phyloP scores from a whole-genome alignment of 2,888 invertebrate species.

The Smittia aterrima region DNA sequence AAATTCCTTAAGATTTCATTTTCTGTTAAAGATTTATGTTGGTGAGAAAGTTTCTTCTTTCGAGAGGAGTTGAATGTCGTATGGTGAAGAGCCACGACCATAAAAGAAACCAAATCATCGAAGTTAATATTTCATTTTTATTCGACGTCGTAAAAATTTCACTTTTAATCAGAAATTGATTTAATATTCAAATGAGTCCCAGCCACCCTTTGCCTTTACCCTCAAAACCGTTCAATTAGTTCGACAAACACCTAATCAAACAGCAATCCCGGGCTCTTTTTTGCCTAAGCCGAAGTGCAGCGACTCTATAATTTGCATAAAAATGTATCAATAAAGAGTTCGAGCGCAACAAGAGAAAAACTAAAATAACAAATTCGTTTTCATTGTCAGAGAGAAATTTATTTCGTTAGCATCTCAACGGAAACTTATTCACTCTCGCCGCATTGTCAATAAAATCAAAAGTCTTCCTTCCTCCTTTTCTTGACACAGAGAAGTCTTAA shows the following conservation, averaged over 20 bases:
- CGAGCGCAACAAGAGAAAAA: neutral
- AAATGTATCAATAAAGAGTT: constrained; percentile 10
- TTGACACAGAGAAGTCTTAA: constrained; percentile 21
- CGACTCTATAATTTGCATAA: constrained; percentile 26
- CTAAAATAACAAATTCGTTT: constrained; percentile 8
- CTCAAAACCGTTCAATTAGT: constrained; percentile 34
- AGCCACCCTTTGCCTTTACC: constrained; percentile 22
- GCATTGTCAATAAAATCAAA: constrained; percentile 27
- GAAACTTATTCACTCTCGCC: constrained; percentile 18
- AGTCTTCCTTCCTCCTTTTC: constrained; percentile 4
- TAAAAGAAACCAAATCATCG: constrained; percentile 19
- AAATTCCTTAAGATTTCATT: neutral
- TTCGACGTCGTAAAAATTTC: constrained; percentile 5
- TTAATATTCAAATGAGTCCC: constrained; percentile 26
- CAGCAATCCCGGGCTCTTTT: neutral
- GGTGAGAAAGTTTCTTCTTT: constrained; percentile 25
- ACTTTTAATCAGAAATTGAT: constrained; percentile 5
- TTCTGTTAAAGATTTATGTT: constrained; percentile 31
- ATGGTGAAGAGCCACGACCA: constrained; percentile 35
- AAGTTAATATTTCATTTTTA: constrained; percentile 3
- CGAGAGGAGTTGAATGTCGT: neutral
- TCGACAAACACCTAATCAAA: constrained; percentile 40
- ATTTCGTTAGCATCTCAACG: constrained; percentile 12
- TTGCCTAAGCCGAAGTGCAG: neutral
- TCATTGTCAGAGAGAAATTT: neutral